Evolutionary conservation across 2,797 vertebrate species (phyloP).

Genomic region (Chloroceryle inda): DNA sequence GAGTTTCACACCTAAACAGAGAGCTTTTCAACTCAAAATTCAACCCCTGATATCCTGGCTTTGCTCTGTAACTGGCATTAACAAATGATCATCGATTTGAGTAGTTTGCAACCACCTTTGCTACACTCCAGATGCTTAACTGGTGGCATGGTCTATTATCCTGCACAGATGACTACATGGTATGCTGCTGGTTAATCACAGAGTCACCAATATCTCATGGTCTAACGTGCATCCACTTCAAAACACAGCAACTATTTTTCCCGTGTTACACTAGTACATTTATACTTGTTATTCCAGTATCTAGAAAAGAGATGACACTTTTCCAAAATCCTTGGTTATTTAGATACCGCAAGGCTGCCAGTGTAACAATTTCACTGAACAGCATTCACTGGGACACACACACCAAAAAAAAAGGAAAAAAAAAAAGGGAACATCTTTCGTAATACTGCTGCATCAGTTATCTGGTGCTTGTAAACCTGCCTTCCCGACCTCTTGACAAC

Average conservation of each 20-base stretch:
- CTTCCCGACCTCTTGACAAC: conserved; percentile 63
- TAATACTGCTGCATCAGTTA: conserved; percentile 41
- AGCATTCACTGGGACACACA: background rate
- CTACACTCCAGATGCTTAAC: background rate
- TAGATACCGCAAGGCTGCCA: background rate
- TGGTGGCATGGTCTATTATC: background rate
- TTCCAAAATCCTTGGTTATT: background rate
- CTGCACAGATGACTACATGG: background rate
- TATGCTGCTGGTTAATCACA: background rate
- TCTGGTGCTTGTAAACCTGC: conserved; percentile 53
- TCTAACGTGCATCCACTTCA: background rate
- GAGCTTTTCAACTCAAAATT: conserved; percentile 7
- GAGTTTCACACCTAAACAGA: background rate
- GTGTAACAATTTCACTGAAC: background rate
- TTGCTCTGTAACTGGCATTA: background rate
- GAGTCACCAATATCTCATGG: background rate
- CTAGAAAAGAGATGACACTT: background rate
- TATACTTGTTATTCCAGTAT: background rate
- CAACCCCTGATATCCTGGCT: background rate
- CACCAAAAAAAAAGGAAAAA: background rate
- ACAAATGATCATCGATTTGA: background rate
- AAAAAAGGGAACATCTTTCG: background rate
- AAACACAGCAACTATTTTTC: background rate
- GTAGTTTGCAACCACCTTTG: background rate
- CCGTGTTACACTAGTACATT: background rate